Percentiles rank a stretch among this genome's conserved stretches.
These are phyloP conservation scores for Patella depressa DNA, from an alignment of 2,888 invertebrate genomes.

Conservation along the genomic window DNA sequence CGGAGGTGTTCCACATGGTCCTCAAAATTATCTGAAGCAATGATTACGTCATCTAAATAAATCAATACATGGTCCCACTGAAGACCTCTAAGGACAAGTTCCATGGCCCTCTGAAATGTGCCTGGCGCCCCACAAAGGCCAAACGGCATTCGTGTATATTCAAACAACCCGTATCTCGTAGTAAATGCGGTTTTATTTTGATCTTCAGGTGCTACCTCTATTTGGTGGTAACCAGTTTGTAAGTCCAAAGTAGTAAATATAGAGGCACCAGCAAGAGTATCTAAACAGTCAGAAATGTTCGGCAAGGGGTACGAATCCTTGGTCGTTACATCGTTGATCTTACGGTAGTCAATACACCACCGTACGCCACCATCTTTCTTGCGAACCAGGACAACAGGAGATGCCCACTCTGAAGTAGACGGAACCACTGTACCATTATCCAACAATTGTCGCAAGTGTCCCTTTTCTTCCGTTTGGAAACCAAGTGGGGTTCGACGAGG, in stretches of 20 bases:
- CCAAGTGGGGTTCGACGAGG: constrained; percentile 28
- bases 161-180: constrained; percentile 30
- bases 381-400: constrained; percentile 26
- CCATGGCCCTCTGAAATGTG: constrained; percentile 37
- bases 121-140: constrained; percentile 40
- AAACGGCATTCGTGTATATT: constrained; percentile 28
- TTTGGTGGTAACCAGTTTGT: constrained; percentile 33
- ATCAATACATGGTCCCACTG: constrained; percentile 31
- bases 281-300: constrained; percentile 20
- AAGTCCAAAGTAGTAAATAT: constrained; percentile 24
- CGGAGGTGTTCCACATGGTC: constrained; percentile 28
- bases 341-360: constrained; percentile 28
- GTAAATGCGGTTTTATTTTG: constrained; percentile 31
- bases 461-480: constrained; percentile 29
- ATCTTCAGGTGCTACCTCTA: constrained; percentile 19
- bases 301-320: constrained; percentile 31
- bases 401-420: constrained; percentile 28
- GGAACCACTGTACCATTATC: constrained; percentile 24
- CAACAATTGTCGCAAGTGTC: constrained; percentile 29
- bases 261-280: constrained; percentile 19
- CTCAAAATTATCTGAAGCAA: constrained; percentile 29
- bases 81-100: constrained; percentile 36
- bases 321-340: constrained; percentile 23
- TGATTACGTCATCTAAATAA: constrained; percentile 38
- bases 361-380: constrained; percentile 24